Base-by-base conservation (phyloP, 2,888 invertebrate genomes). In the Rhynchonema sp. region DNA sequence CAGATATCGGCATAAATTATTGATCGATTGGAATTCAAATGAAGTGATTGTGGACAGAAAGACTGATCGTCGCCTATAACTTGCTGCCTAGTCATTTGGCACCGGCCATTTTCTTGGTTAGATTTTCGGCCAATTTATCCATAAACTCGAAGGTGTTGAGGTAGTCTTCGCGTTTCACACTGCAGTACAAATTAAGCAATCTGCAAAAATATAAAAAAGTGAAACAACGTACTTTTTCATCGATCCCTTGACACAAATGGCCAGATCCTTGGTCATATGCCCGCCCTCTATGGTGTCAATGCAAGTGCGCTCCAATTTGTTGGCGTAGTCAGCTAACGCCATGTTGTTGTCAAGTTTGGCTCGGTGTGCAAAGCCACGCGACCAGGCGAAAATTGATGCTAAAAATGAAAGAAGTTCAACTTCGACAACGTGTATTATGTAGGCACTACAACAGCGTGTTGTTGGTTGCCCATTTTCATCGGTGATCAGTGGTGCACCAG, bases 361-460 rank as follows among this genome's bases (percentile, higher is more conserved):
- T 61, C 96, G 83, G 73, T 98, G 96, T 58, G 86, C 76, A 2
- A 96, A 79, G 56, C 94, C 98, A 67, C 84, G 82, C 0, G 91
- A 89, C 98, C 98, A 98, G 1, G 98, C 98, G 76, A 92, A 98
- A 71, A 98, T 96, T 0, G 94, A 96, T 27, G 96, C 80, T 79
- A 66, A 56, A 73, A 68, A 23, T 3, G 38, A 13, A n/a, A n/a
- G n/a, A n/a, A n/a, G n/a, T n/a, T n/a, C n/a, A n/a, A n/a, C n/a
- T n/a, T n/a, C n/a, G n/a, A n/a, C n/a, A n/a, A n/a, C n/a, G n/a
- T n/a, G n/a, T n/a, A n/a, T n/a, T n/a, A n/a, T n/a, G n/a, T n/a
- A n/a, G n/a, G n/a, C n/a, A n/a, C n/a, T n/a, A n/a, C n/a, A n/a
- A n/a, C n/a, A n/a, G n/a, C n/a, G n/a, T n/a, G n/a, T n/a, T n/a